These are phyloP conservation scores for Monopis laevigella DNA, from an alignment of 2,888 invertebrate genomes.

Conservation along the genomic window DNA sequence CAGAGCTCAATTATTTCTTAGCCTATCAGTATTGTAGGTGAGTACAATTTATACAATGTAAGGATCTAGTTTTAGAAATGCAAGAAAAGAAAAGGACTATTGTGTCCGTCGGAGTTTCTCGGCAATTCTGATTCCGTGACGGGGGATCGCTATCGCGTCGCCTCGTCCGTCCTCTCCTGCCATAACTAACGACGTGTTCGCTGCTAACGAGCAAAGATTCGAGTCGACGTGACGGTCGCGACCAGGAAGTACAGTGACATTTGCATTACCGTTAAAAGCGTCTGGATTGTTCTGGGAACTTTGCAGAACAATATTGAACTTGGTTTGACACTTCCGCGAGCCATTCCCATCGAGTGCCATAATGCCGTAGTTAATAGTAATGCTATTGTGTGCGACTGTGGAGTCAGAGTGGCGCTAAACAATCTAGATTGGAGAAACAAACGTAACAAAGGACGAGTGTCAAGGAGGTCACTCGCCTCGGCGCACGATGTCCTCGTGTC, in stretches of 20 bases:
- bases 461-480: conserved; percentile 47
- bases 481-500: conserved; percentile 39
- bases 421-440: conserved; percentile 4
- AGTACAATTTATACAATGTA: conserved; percentile 23
- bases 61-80: no score
- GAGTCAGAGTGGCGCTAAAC: conserved; percentile 1
- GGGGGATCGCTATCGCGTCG: conserved; percentile 22
- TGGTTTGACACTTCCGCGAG: conserved; percentile 32
- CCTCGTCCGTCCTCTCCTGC: conserved; percentile 24
- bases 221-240: conserved; percentile 17
- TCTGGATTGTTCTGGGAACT: conserved; percentile 34
- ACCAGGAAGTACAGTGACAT: conserved; percentile 51
- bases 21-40: conserved; percentile 86
- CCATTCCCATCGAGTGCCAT: conserved; percentile 21
- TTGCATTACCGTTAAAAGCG: conserved; percentile 50
- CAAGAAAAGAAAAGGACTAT: no score
- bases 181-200: conserved; percentile 49
- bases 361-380: conserved; percentile 2
- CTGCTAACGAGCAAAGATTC: conserved; percentile 33
- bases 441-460: conserved; percentile 1
- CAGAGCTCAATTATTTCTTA: conserved; percentile 85
- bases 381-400: background rate
- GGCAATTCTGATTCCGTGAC: conserved; percentile 2
- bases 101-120: background rate
- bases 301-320: conserved; percentile 41